A percentile compares a stretch with the other conserved stretches of the same genome.
These are phyloP conservation scores for Columba janthina DNA, from an alignment of 2,113 vertebrate species.

Conservation along the genomic window DNA sequence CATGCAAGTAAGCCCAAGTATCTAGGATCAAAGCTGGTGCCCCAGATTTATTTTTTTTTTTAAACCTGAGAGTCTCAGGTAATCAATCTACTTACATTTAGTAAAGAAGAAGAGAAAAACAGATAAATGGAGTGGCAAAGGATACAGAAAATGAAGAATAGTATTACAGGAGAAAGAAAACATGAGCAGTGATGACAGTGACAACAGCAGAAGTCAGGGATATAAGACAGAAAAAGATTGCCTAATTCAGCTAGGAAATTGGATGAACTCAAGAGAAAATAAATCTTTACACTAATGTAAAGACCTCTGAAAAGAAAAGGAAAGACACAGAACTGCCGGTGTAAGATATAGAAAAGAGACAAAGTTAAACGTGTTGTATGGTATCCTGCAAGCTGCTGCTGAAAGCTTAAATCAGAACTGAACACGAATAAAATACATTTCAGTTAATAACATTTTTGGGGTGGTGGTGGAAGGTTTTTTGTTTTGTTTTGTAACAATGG, in stretches of 20 bases:
- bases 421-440: not conserved
- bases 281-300: not conserved
- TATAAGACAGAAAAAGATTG: not conserved
- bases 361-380: not conserved
- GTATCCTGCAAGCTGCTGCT: not conserved
- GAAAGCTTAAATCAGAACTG: not conserved
- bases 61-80: not conserved
- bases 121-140: not conserved
- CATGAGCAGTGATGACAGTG: not conserved
- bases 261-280: not conserved
- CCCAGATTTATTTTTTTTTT: too few species aligned
- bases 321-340: not conserved
- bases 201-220: not conserved
- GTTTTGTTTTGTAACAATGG: not conserved
- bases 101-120: not conserved
- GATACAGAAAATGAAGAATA: not conserved
- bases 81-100: not conserved
- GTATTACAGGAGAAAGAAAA: not conserved
- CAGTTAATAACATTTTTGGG: not conserved
- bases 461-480: too few species aligned
- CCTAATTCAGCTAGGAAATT: not conserved
- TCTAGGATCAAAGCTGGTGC: not conserved
- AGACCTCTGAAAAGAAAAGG: not conserved
- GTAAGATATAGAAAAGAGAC: not conserved
- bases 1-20: not conserved